Evolutionary conservation across 1,140 invertebrate species (phyloP).

Genomic region (Rhagoletis zephyria): DNA sequence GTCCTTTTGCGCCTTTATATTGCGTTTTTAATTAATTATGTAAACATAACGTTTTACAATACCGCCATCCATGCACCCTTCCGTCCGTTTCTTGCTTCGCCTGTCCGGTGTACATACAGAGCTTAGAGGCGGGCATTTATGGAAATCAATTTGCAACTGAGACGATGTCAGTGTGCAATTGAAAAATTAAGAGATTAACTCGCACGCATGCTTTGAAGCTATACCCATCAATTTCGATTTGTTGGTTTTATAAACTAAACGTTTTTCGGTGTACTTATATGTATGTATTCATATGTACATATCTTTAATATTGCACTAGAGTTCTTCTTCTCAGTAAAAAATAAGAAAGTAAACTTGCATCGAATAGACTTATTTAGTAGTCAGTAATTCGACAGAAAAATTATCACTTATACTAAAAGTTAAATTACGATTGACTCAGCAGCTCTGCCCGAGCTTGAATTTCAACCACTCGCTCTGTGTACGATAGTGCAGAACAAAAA

Average conservation of each 20-base stretch:
- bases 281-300: no score
- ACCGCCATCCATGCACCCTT: not conserved
- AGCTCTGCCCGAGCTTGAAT: no score
- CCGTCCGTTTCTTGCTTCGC: conserved; percentile 30
- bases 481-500: no score
- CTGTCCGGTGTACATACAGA: conserved; percentile 54
- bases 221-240: conserved; percentile 5
- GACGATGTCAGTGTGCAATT: conserved; percentile 56
- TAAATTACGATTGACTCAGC: no score
- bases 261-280: no score
- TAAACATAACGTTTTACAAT: conserved; percentile 68
- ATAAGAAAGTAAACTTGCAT: no score
- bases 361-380: no score
- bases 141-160: conserved; percentile 72
- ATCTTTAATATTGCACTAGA: no score
- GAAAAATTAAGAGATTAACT: conserved; percentile 49
- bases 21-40: conserved; percentile 71
- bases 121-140: conserved; percentile 61
- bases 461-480: no score
- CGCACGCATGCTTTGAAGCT: not conserved
- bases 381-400: no score
- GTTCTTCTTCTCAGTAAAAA: no score
- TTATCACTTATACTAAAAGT: no score
- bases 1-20: conserved; percentile 58
- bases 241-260: conserved; percentile 8